Base-by-base conservation (phyloP, 2,888 invertebrate species). In the Ochropleura leucogaster region DNA sequence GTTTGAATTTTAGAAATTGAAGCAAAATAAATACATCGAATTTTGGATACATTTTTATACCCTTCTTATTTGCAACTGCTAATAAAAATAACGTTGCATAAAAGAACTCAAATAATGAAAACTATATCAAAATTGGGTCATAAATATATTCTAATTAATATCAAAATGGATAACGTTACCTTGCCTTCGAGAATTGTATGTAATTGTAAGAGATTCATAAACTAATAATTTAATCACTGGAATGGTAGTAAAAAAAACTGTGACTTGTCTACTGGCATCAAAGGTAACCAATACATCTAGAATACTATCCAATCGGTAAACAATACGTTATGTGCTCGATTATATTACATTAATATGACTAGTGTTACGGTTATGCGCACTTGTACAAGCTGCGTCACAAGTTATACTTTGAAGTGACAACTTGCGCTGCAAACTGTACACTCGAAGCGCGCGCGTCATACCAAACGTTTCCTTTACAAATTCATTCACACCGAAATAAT, bases 281-380 rank as follows among this genome's bases (percentile, higher is more conserved):
- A 14, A 72, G 68, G 73, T 80, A 85, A 83, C 73, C 83, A 79
- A 80, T 68, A 74, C 57, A 76, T 75, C 66, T 77, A 77, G 53
- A 77, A 85, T 69, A 78, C 77, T 81, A 79, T 77, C 53, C 51
- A 69, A 79, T 77, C 69, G 62, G 72, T 82, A 82, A 78, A 81
- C 74, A 68, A 74, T 70, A 74, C 49, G 67, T 82, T 71, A 85
- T 79, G 89, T 88, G 88, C 87, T 88, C 76, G 81, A 88, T 85
- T 90, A 90, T 85, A 89, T 87, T 87, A 90, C 85, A 88, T 91
- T 92, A 92, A n/a, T 92, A 92, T 95, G 95, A 95, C 95, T 95
- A 95, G 95, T 92, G 89, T 90, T 90, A 92, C 84, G 87, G 89
- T 91, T 92, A 92, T 92, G 93, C 93, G 94, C 92, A 93, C 90